Conservation (phyloP, 1,140 invertebrate species). For the Rhopalosiphum padi region DNA sequence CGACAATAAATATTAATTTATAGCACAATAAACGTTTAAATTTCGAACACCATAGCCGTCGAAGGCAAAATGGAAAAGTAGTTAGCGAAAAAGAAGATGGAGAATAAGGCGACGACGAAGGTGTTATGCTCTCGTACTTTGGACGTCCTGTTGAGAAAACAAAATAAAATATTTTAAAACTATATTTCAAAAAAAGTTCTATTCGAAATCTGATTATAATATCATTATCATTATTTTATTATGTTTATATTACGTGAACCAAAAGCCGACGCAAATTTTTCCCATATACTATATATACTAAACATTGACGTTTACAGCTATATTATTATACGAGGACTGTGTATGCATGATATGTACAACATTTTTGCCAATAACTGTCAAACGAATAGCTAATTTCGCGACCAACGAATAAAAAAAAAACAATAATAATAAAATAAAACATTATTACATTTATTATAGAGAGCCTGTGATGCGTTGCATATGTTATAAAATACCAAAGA, state of each 20-base stretch:
- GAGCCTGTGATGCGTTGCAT: background rate
- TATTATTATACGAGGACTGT: background rate
- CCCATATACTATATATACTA: background rate
- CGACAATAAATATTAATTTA: background rate
- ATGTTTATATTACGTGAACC: background rate
- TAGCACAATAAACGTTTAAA: background rate
- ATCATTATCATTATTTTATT: background rate
- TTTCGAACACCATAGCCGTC: background rate
- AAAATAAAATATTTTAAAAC: background rate
- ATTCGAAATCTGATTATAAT: background rate
- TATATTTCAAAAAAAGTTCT: background rate
- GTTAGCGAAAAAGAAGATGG: background rate
- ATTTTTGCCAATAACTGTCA: background rate
- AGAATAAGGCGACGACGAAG: background rate
- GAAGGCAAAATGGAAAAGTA: background rate
- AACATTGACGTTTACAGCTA: background rate
- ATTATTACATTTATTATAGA: background rate
- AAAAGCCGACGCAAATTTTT: background rate
- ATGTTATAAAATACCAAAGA: slow-evolving; percentile 1
- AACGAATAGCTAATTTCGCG: background rate
- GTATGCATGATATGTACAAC: background rate
- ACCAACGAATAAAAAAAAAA: background rate
- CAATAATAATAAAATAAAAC: background rate
- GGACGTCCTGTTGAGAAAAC: background rate
- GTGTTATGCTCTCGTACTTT: background rate